A percentile compares a stretch with the other conserved stretches of the same genome.
Conservation (phyloP, 2,797 vertebrate species). For the Gila robusta region DNA sequence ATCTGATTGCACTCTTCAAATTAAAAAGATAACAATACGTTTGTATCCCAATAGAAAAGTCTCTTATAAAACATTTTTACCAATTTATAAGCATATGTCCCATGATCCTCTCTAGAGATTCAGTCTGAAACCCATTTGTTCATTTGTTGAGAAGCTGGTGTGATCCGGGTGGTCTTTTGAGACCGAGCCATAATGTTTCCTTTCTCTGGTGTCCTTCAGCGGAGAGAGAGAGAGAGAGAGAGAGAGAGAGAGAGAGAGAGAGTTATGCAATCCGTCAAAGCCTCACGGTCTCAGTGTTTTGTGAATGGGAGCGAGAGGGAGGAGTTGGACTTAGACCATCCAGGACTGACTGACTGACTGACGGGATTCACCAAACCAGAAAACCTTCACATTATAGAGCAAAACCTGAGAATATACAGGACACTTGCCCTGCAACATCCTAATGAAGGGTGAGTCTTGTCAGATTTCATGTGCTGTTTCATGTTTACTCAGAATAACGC, state of each 20-base stretch:
- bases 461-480: background rate
- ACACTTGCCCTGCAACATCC: slow-evolving; percentile 52
- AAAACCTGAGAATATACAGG: slow-evolving; percentile 66
- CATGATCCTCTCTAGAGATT: background rate
- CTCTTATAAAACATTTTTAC: background rate
- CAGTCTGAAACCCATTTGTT: slow-evolving; percentile 26
- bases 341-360: slow-evolving; percentile 65
- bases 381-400: slow-evolving; percentile 69
- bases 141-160: slow-evolving; percentile 42
- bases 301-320: slow-evolving; percentile 72
- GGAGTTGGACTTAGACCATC: slow-evolving; percentile 66
- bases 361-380: slow-evolving; percentile 66
- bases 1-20: background rate
- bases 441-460: slow-evolving; percentile 76
- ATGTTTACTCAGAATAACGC: background rate
- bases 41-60: background rate
- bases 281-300: slow-evolving; percentile 75
- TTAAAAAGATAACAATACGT: background rate
- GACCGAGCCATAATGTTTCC: slow-evolving; percentile 53
- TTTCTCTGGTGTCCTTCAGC: slow-evolving; percentile 43
- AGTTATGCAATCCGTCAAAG: slow-evolving; percentile 79
- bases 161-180: slow-evolving; percentile 58
- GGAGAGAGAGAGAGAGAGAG: slow-evolving; percentile 27
- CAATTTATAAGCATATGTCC: background rate
- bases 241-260: slow-evolving; percentile 43